Base-by-base conservation (phyloP, 2,888 invertebrate species). In the Tetanocera ferruginea region DNA sequence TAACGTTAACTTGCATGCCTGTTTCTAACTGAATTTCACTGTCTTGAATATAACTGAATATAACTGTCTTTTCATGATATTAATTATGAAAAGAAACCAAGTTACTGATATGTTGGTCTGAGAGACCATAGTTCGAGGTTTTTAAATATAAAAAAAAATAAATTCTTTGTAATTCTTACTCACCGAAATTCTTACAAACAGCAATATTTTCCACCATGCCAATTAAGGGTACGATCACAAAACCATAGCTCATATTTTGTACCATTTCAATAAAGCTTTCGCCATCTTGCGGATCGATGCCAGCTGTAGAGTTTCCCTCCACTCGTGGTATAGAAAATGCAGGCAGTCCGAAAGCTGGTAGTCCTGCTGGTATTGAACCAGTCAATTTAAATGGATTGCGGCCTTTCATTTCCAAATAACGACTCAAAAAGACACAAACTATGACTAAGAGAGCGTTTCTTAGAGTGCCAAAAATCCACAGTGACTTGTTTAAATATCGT, bases 171-270 rank as follows among this genome's bases (percentile, higher is more conserved):
- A 19, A 25, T 60, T 4, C 51, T 3, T 37, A 78, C 79, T 71
- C 64, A 83, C 83, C 78, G 28, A 87, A 87, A 1, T 87, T 86
- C 76, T 87, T 87, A 81, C 86, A 87, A 5, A 87, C 96, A 23
- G 97, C 95, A 82, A 97, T 95, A 85, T 96, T 95, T 88, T 98
- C 98, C 86, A 98, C 92, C 74, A 98, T 90, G 28, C 95, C 95
- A 84, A 98, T 93, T 28, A 98, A 90, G 6, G 97, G 97, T 74
- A 97, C 93, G 52, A 98, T 96, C 55, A 95, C 90, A 76, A 97
- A 91, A 19, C 96, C 97, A 57, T 95, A 94, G 67, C 96, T 96
- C 85, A 97, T 91, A 88, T 94, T 93, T 77, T 94, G 91, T 71
- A 94, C 91, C 94, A 96, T 96, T 57, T 95, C 94, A 9, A 92